phyloP scores from a whole-genome alignment of 1,140 invertebrate genomes.

The Zaprionus camerounensis region DNA sequence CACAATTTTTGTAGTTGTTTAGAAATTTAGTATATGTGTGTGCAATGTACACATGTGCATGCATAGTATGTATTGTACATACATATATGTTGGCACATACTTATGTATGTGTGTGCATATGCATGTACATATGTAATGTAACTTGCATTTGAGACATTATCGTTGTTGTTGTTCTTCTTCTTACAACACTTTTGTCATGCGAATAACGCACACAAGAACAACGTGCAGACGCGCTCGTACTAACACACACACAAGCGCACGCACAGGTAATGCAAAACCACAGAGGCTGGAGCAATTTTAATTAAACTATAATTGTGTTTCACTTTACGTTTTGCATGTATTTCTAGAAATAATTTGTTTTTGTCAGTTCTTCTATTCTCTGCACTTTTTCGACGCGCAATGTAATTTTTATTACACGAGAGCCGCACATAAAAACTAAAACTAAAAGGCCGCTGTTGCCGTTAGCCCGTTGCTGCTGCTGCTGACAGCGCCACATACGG shows the following conservation, averaged over 20 bases:
- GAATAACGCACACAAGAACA: conserved; percentile 33
- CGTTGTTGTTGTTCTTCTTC: conserved; percentile 27
- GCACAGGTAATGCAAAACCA: background rate
- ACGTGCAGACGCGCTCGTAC: conserved; percentile 8
- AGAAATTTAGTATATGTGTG: conserved; percentile 18
- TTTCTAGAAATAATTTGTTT: conserved; percentile 53
- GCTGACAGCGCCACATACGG: conserved; percentile 23
- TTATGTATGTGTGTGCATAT: background rate
- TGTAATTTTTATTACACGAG: conserved; percentile 78
- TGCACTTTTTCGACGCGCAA: conserved; percentile 71
- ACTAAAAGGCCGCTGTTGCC: conserved; percentile 65
- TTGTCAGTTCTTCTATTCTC: conserved; percentile 48
- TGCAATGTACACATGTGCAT: background rate
- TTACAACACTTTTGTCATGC: conserved; percentile 29
- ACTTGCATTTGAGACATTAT: conserved; percentile 32
- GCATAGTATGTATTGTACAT: background rate
- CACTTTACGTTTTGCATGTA: conserved; percentile 42
- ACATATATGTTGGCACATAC: background rate
- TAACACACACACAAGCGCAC: conserved; percentile 1
- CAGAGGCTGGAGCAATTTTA: conserved; percentile 15
- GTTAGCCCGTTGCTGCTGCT: conserved; percentile 44
- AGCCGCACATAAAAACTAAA: conserved; percentile 68
- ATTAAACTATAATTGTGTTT: conserved; percentile 49
- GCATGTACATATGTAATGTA: conserved; percentile 7
- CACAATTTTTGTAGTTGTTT: conserved; percentile 61